phyloP scores from a whole-genome alignment of 92 coral and sea anemone genomes.

The Pocillopora grandis region DNA sequence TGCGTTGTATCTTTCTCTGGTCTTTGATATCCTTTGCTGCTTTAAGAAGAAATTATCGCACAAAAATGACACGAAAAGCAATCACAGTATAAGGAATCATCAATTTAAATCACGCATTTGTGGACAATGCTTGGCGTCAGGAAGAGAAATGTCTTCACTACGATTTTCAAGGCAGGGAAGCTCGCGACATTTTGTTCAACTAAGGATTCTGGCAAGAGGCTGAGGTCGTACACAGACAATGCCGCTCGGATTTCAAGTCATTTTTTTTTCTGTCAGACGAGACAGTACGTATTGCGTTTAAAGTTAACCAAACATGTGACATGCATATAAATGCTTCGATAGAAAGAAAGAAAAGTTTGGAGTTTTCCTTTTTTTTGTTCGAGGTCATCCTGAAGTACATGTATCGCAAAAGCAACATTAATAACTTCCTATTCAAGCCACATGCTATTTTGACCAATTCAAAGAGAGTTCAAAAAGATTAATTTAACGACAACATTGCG shows the following conservation, averaged over 20 bases:
- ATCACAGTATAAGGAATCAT: not conserved
- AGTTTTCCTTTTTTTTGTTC: no score
- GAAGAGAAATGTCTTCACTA: not conserved
- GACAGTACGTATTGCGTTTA: not conserved
- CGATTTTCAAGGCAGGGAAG: not conserved
- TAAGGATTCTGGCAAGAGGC: slow-evolving; percentile 32
- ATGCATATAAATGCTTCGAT: not conserved
- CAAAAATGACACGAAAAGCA: slow-evolving; percentile 4
- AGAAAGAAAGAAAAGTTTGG: no score
- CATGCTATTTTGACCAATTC: no score
- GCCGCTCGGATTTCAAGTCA: not conserved
- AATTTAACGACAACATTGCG: no score
- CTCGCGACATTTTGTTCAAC: slow-evolving; percentile 37
- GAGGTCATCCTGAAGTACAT: no score
- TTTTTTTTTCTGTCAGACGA: not conserved
- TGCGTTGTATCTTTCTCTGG: slow-evolving; percentile 10
- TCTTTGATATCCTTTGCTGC: slow-evolving; percentile 25
- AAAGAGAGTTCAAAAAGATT: no score
- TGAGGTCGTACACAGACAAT: not conserved
- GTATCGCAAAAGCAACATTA: no score
- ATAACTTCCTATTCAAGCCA: no score
- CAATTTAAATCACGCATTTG: not conserved
- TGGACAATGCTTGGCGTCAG: not conserved
- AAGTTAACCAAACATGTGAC: not conserved
- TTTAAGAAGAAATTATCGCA: not conserved